Base-by-base conservation (phyloP, 2,888 invertebrate species). In the Habrosyne pyritoides region DNA sequence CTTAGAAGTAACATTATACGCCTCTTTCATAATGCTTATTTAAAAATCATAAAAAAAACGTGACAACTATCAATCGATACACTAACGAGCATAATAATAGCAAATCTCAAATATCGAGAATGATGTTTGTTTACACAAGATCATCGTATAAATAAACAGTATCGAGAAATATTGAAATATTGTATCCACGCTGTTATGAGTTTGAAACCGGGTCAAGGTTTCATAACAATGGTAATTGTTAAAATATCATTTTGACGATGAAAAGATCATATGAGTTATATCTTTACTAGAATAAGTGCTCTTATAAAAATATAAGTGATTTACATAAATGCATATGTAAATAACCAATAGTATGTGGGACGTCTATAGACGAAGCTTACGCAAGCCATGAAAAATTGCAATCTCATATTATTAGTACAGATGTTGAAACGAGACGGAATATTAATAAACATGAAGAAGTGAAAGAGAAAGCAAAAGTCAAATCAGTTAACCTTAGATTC, bases 401-500 rank as follows among this genome's bases (percentile, higher is more conserved):
- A 79, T 81, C 76, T 73, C 69, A 69, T 72, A 71, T 67, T 67
- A 72, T 71, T 71, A 58, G 60, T 59, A 66, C 63, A 53, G 59
- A 61, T 60, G 61, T 51, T 56, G 57, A 60, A 69, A 64, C 54
- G 63, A 60, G 66, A 75, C 55, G 64, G 54, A 69, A 61, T 59
- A 67, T 64, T 65, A 53, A 57, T 59, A 67, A 75, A 64, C 53
- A 60, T 67, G 67, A 65, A 63, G 56, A 68, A 65, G 70, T 60
- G 66, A 79, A 69, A 73, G 73, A 81, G 81, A 69, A 69, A 73
- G 67, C 52, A 53, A 55, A 72, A 81, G 89, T 91, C 87, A 89
- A 81, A 83, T 87, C 71, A 85, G 77, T 89, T 89, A 80, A 91
- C 90, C 87, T 71, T 62, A 80, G 84, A 89, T 89, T 89, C 89